Evolutionary conservation across 2,888 invertebrate genomes (phyloP).

Genomic region (Patella pellucida): DNA sequence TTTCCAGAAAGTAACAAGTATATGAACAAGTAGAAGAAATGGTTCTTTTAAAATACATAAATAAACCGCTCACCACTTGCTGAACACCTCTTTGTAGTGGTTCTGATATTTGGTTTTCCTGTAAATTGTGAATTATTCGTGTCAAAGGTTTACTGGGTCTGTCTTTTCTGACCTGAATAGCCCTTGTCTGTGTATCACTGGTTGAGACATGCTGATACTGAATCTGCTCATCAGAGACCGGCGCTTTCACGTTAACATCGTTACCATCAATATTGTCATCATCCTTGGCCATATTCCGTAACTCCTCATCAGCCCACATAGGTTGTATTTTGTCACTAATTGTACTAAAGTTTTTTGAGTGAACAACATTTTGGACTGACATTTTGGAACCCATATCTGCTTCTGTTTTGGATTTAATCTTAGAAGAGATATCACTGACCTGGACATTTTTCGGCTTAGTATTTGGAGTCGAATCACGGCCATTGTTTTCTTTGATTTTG

Average conservation of each 20-base stretch:
- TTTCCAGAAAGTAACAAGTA: too few species aligned
- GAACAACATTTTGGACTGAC: background rate
- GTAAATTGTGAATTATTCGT: too few species aligned
- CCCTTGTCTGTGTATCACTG: background rate
- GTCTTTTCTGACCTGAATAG: background rate
- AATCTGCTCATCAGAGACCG: background rate
- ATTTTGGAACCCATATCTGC: background rate
- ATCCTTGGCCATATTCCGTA: background rate
- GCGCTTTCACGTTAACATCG: background rate
- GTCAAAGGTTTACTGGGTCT: background rate
- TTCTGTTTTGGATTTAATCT: background rate
- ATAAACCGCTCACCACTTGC: too few species aligned
- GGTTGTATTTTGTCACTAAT: background rate
- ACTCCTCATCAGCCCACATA: too few species aligned
- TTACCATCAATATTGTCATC: background rate
- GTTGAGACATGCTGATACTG: background rate
- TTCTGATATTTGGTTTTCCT: too few species aligned
- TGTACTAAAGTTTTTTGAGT: background rate
- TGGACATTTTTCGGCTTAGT: conserved; percentile 10
- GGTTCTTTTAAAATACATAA: too few species aligned
- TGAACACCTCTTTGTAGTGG: too few species aligned
- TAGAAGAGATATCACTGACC: background rate
- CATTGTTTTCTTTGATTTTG: background rate
- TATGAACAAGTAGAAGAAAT: too few species aligned
- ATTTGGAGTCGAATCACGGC: background rate